phyloP scores from a whole-genome alignment of 2,888 invertebrate genomes.

The Malthinus flaveolus region DNA sequence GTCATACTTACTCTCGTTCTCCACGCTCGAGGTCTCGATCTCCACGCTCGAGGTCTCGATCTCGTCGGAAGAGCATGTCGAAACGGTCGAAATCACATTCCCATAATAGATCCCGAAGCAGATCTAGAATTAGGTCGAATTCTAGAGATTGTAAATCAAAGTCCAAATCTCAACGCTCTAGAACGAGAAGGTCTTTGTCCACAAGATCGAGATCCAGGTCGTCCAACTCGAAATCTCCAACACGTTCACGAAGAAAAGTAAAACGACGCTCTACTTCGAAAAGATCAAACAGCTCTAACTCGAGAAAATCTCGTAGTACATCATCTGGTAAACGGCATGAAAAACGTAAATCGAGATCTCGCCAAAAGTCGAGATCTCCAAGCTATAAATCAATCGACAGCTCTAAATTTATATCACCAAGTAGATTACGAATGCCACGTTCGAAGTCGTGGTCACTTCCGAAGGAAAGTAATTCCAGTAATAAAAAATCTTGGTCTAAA shows the following conservation, averaged over 20 bases:
- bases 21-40: not conserved
- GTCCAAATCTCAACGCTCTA: slow-evolving; percentile 1
- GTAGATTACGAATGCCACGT: slow-evolving; percentile 47
- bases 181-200: slow-evolving; percentile 42
- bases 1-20: slow-evolving; percentile 50
- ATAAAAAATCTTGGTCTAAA: slow-evolving; percentile 61
- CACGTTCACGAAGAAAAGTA: slow-evolving; percentile 7
- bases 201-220: slow-evolving; percentile 41
- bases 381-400: slow-evolving; percentile 46
- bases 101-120: slow-evolving; percentile 34
- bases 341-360: slow-evolving; percentile 20
- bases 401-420: slow-evolving; percentile 49
- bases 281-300: not conserved
- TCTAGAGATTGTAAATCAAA: slow-evolving; percentile 11
- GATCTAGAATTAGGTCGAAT: slow-evolving; percentile 11
- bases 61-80: slow-evolving; percentile 37
- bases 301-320: slow-evolving; percentile 10
- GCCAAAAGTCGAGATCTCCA: slow-evolving; percentile 18
- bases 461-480: slow-evolving; percentile 52
- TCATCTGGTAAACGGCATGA: slow-evolving; percentile 31
- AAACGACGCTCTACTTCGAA: not conserved
- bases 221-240: slow-evolving; percentile 31
- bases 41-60: slow-evolving; percentile 38
- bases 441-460: slow-evolving; percentile 67
- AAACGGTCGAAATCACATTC: slow-evolving; percentile 38